Conservation (phyloP, 2,797 vertebrate genomes). For the Parauchenoglanis punctatus region DNA sequence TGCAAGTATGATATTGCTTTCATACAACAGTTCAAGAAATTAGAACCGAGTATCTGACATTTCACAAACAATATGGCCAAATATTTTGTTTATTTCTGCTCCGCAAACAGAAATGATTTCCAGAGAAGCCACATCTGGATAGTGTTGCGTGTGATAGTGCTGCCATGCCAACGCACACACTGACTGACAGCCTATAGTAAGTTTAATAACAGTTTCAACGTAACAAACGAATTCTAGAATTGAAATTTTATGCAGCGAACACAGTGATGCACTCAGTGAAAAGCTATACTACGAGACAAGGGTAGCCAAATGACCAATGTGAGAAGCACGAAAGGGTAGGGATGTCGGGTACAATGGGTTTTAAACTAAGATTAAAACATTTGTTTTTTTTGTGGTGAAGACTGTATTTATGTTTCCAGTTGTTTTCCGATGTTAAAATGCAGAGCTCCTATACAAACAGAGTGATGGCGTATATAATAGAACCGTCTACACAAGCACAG, state of each 20-base stretch:
- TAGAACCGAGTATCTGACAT: too few relatives aligned
- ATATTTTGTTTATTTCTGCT: neutral
- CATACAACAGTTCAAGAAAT: neutral
- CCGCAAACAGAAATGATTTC: neutral
- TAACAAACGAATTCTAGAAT: neutral
- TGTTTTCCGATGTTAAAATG: neutral
- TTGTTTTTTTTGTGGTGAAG: too few relatives aligned
- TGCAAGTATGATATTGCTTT: neutral
- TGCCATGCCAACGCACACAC: neutral
- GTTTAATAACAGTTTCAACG: neutral
- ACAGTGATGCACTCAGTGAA: neutral
- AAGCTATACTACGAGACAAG: neutral
- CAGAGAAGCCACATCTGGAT: neutral
- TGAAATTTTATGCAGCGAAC: neutral
- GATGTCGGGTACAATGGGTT: neutral
- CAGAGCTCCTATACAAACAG: neutral
- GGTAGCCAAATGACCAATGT: neutral
- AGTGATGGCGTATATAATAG: neutral
- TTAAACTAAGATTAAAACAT: too few relatives aligned
- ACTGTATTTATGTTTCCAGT: neutral
- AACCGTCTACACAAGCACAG: neutral
- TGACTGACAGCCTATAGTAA: neutral
- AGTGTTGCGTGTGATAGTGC: neutral
- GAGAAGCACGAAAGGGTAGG: neutral
- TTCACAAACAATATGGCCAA: neutral